Evolutionary conservation across 2,797 vertebrate species (phyloP).

Genomic region (Danio kyathit): DNA sequence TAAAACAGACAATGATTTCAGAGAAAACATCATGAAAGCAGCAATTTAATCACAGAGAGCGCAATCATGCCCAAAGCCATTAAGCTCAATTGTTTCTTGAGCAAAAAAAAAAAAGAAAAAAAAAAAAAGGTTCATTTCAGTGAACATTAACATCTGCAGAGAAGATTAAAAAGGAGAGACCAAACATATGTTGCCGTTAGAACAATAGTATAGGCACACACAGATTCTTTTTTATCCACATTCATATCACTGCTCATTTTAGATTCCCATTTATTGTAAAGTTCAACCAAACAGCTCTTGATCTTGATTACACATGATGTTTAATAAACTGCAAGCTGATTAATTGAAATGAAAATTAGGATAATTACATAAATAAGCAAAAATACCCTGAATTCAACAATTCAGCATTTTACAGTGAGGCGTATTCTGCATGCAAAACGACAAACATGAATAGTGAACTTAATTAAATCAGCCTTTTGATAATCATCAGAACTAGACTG

Average conservation of each 20-base stretch:
- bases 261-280: neutral
- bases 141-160: constrained; percentile 21
- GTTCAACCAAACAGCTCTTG: neutral
- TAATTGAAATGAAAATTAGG: neutral
- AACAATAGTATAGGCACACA: neutral
- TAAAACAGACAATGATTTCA: constrained; percentile 28
- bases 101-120: neutral
- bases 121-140: constrained; percentile 29
- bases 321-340: neutral
- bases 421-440: neutral
- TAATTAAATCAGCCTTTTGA: neutral
- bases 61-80: constrained; percentile 45
- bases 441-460: neutral
- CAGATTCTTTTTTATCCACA: neutral
- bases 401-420: neutral
- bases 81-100: constrained; percentile 49
- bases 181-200: constrained; percentile 7
- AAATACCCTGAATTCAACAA: neutral
- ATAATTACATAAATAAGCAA: neutral
- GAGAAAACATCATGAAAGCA: constrained; percentile 18
- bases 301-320: constrained; percentile 5
- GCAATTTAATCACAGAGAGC: constrained; percentile 47
- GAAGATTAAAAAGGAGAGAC: constrained; percentile 11
- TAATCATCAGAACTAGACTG: neutral
- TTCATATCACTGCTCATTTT: neutral